Conservation (phyloP, 2,113 vertebrate species). For the Neogobius melanostomus region DNA sequence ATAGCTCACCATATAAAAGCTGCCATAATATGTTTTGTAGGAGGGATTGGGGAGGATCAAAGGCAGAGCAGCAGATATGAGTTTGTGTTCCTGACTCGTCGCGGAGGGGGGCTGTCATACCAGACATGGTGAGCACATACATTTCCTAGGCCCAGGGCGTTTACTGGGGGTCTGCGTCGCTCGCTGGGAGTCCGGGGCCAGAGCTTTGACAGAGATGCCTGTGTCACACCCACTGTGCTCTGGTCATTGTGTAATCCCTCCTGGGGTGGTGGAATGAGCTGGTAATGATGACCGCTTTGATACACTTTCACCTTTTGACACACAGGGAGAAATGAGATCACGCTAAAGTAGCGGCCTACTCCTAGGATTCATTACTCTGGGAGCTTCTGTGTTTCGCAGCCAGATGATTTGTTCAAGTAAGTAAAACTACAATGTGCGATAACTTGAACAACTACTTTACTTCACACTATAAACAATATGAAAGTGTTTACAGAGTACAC, state of each 20-base stretch:
- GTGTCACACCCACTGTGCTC: conserved; percentile 61
- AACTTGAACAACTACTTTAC: no score
- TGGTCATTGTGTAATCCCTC: conserved; percentile 69
- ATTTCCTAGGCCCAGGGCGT: conserved; percentile 66
- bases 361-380: conserved; percentile 38
- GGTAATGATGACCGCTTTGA: conserved; percentile 70
- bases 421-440: not conserved
- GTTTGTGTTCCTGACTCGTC: conserved; percentile 64
- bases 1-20: conserved; percentile 54
- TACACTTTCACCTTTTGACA: conserved; percentile 61
- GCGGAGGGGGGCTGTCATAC: conserved; percentile 63
- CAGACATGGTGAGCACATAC: conserved; percentile 72
- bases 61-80: conserved; percentile 64
- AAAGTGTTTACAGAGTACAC: no score
- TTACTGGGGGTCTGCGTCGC: conserved; percentile 66
- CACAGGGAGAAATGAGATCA: conserved; percentile 43
- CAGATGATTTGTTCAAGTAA: not conserved
- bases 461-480: no score
- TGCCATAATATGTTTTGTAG: conserved; percentile 58
- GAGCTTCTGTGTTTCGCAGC: conserved; percentile 41
- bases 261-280: conserved; percentile 67
- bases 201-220: conserved; percentile 51
- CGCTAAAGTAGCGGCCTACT: conserved; percentile 42
- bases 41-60: conserved; percentile 60
- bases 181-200: conserved; percentile 55